These are phyloP conservation scores for Stenodera caucasica DNA, from an alignment of 2,888 invertebrate species.

Conservation along the genomic window DNA sequence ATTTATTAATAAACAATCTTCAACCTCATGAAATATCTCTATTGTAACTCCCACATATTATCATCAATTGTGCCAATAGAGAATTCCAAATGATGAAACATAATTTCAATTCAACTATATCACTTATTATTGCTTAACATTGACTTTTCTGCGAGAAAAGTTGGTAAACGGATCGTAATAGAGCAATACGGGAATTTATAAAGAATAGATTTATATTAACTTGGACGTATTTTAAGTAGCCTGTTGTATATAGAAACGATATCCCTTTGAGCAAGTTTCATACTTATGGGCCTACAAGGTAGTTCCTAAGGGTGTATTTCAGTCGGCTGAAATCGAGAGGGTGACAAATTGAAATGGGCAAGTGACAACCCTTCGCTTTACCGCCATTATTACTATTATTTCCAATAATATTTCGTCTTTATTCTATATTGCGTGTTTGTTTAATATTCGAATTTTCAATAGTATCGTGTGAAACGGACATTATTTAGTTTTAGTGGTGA, in stretches of 20 bases:
- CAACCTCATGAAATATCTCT: neutral
- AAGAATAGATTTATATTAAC: slow-evolving; percentile 27
- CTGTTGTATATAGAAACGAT: slow-evolving; percentile 10
- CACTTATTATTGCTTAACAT: too few species aligned
- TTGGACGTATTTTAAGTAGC: neutral
- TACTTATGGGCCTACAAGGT: slow-evolving; percentile 48
- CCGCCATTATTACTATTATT: neutral
- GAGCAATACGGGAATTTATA: neutral
- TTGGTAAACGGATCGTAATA: too few species aligned
- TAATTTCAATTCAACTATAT: too few species aligned
- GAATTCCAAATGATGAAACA: too few species aligned
- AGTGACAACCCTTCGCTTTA: slow-evolving; percentile 30
- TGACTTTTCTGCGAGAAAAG: too few species aligned
- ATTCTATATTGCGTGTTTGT: too few species aligned
- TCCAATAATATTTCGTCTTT: too few species aligned
- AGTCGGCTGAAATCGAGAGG: slow-evolving; percentile 47
- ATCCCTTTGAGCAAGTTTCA: slow-evolving; percentile 45
- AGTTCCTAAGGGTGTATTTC: slow-evolving; percentile 52
- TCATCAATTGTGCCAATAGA: neutral
- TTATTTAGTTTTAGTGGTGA: neutral
- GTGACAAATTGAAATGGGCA: slow-evolving; percentile 54
- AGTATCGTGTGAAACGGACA: slow-evolving; percentile 4
- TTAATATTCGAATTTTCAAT: slow-evolving; percentile 13
- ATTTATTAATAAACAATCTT: slow-evolving; percentile 38
- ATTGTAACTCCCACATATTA: neutral